A percentile compares a stretch with the other conserved stretches of the same genome.
phyloP scores from a whole-genome alignment of 92 coral and sea anemone species.

The Bergia sp. region DNA sequence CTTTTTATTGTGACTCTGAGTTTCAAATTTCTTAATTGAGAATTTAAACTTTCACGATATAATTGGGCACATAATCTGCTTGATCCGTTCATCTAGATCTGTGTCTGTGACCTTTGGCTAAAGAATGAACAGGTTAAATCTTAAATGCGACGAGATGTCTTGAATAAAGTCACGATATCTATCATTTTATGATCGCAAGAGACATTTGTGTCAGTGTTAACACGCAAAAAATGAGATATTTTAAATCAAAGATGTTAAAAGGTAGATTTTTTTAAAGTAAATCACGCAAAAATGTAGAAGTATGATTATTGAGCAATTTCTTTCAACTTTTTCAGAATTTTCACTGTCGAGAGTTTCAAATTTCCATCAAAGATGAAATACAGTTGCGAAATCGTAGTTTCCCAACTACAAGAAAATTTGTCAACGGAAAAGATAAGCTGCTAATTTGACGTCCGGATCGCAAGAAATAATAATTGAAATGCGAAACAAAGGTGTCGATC shows the following conservation, averaged over 20 bases:
- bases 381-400: not conserved
- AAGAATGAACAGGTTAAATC: not conserved
- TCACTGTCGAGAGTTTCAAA: not conserved
- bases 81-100: no score
- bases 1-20: no score
- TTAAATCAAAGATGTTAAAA: not conserved
- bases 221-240: not conserved
- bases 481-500: not conserved
- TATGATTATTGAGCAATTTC: not conserved
- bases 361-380: not conserved
- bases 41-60: no score
- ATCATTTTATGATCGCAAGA: not conserved
- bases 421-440: not conserved
- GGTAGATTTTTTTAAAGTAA: not conserved
- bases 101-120: not conserved
- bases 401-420: constrained; percentile 14
- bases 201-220: not conserved
- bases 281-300: not conserved
- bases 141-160: not conserved
- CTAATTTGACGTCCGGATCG: not conserved
- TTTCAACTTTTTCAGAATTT: not conserved
- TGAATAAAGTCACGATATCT: not conserved
- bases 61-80: not conserved
- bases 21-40: no score
- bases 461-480: not conserved